Evolutionary conservation across 2,888 invertebrate genomes (phyloP), one percentile per base, ranked within the genome.

Genomic region (Drosophila nigricruria): DNA sequence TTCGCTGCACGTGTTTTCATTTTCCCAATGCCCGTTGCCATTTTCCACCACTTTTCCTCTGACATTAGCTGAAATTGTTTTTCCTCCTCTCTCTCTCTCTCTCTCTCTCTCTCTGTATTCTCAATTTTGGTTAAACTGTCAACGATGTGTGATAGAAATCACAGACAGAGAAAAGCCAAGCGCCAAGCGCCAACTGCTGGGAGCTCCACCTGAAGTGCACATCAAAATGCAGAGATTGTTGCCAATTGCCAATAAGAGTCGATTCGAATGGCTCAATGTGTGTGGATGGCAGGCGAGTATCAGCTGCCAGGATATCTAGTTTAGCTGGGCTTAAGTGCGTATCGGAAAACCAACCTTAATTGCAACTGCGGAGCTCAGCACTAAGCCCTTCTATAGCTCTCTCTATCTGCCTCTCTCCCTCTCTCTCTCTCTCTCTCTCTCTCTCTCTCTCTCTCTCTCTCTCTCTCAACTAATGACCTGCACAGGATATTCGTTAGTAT

Each of bases 1-100:
- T 81, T 71, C 52, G 42, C 61, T 85, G 82, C 88, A 88, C 85
- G 85, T 86, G 85, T 81, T 87, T 77, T 69, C 85, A 82, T 82
- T 81, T 72, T 69, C 34, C 60, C 60, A 58, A 70, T 68, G 30
- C 27, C 58, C 60, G 56, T 18, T 64, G 42, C 60, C 56, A 54
- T 68, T 52, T 42, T 16, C 40, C 27, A 32, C 56, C 23, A 42
- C 36, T 30, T 42, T 49, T 40, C 32, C n/a, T 36, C 43, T 57
- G 47, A 54, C 72, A 68, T 79, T 76, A 73, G 67, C 63, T 66
- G 73, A 83, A 83, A 83, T 86, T 73, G 81, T 79, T 78, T 78
- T 74, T 58, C 25, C 25, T 49, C 34, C 25, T 32, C 12, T 8
- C 25, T 3, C n/a, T 18, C 3, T 36, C n/a, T 34, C 3, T 14